These are phyloP conservation scores for Drosophila kurseongensis DNA, from an alignment of 1,140 invertebrate species.

Conservation along the genomic window DNA sequence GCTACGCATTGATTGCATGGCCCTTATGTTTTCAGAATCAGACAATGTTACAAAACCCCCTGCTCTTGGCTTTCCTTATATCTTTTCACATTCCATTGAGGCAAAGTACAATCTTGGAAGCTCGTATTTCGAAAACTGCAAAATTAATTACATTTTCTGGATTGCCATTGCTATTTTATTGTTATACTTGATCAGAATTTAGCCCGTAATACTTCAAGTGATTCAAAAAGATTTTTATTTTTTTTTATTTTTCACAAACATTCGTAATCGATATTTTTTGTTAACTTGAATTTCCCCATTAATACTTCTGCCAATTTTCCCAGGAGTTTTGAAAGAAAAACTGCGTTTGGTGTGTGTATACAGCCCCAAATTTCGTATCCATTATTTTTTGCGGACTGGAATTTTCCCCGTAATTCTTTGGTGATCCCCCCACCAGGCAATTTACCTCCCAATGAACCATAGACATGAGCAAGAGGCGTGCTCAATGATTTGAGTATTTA, in stretches of 20 bases:
- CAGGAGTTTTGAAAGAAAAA: no score
- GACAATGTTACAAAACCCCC: slow-evolving; percentile 9
- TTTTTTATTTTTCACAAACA: no score
- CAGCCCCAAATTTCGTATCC: background rate
- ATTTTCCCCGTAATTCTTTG: slow-evolving; percentile 4
- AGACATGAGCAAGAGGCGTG: slow-evolving; percentile 54
- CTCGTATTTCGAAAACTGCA: background rate
- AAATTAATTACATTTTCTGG: background rate
- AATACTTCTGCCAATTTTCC: no score
- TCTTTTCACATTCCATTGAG: slow-evolving; percentile 7
- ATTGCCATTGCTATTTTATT: no score
- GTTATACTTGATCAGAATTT: no score
- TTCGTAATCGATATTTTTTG: no score
- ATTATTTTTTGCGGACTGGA: slow-evolving; percentile 4
- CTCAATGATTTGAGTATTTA: slow-evolving; percentile 49
- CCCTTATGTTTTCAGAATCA: slow-evolving; percentile 21
- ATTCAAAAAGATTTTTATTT: no score
- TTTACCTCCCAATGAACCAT: slow-evolving; percentile 13
- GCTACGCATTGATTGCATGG: slow-evolving; percentile 68
- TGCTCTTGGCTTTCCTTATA: background rate
- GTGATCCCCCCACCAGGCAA: background rate
- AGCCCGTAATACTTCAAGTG: no score
- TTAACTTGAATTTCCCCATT: no score
- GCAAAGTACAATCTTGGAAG: slow-evolving; percentile 21
- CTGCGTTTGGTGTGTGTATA: background rate